Conservation (phyloP, 2,888 invertebrate species). For the Drosophila nigritarsus region DNA sequence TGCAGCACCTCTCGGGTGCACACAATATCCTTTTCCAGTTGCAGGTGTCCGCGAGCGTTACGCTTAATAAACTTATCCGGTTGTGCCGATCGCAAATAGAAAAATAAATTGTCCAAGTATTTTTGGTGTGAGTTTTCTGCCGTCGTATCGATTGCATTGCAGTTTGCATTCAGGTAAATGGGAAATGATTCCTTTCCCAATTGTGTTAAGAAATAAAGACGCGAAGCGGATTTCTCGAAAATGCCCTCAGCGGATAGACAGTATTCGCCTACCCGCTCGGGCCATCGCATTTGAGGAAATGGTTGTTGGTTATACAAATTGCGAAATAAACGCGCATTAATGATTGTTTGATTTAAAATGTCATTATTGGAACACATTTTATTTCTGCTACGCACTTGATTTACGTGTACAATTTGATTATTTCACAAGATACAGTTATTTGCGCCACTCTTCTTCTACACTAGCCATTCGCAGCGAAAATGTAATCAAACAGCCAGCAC, state of each 20-base stretch:
- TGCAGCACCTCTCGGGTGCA: slow-evolving; percentile 53
- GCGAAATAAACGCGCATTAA: slow-evolving; percentile 12
- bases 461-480: slow-evolving; percentile 49
- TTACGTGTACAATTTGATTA: slow-evolving; percentile 16
- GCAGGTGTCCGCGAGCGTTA: neutral
- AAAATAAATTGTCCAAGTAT: slow-evolving; percentile 56
- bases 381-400: no score
- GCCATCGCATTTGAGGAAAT: slow-evolving; percentile 48
- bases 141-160: neutral
- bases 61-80: neutral
- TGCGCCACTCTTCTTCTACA: slow-evolving; percentile 25
- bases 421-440: slow-evolving; percentile 25
- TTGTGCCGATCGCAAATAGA: slow-evolving; percentile 21
- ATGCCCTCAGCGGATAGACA: slow-evolving; percentile 40
- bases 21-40: slow-evolving; percentile 43
- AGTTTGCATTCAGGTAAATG: slow-evolving; percentile 4
- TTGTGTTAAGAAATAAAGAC: slow-evolving; percentile 25
- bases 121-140: neutral
- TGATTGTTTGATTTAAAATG: slow-evolving; percentile 6
- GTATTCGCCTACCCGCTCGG: slow-evolving; percentile 41
- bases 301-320: neutral
- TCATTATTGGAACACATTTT: slow-evolving; percentile 25
- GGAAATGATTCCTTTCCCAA: slow-evolving; percentile 5
- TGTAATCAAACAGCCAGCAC: slow-evolving; percentile 46
- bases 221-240: slow-evolving; percentile 27